phyloP scores from a whole-genome alignment of 2,888 invertebrate genomes.

The Pandemis cinnamomeana region DNA sequence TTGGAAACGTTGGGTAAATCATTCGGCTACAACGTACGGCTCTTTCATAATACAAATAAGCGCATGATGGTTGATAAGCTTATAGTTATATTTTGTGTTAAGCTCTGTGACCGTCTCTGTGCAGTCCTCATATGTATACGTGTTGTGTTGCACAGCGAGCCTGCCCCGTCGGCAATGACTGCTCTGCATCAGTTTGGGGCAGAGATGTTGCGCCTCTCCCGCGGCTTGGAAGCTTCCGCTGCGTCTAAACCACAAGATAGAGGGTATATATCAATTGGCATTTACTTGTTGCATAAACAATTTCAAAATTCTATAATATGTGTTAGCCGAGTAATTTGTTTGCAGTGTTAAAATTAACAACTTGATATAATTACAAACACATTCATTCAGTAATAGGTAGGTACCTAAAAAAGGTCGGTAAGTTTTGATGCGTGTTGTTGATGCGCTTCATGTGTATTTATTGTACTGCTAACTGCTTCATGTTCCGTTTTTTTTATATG shows the following conservation, averaged over 20 bases:
- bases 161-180: slow-evolving; percentile 92
- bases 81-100: background rate
- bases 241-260: slow-evolving; percentile 76
- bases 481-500: too few relatives aligned
- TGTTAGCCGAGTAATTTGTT: background rate
- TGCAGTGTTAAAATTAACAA: background rate
- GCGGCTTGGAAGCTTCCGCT: slow-evolving; percentile 90
- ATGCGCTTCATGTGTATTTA: too few relatives aligned
- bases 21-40: background rate
- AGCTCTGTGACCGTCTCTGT: slow-evolving; percentile 45
- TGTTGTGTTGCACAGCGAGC: slow-evolving; percentile 86
- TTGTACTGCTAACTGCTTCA: too few relatives aligned
- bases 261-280: slow-evolving; percentile 78
- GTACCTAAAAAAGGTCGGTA: too few relatives aligned
- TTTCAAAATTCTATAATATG: background rate
- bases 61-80: slow-evolving; percentile 4
- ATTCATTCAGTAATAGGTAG: too few relatives aligned
- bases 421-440: too few relatives aligned
- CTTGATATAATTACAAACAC: too few relatives aligned
- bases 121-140: slow-evolving; percentile 68
- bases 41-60: background rate
- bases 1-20: background rate
- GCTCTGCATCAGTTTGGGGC: slow-evolving; percentile 94
- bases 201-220: slow-evolving; percentile 93
- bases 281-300: background rate